Evolutionary conservation across 2,888 invertebrate species (phyloP), one percentile per base, ranked within the genome.

Genomic region (Rhorus exstirpatorius): DNA sequence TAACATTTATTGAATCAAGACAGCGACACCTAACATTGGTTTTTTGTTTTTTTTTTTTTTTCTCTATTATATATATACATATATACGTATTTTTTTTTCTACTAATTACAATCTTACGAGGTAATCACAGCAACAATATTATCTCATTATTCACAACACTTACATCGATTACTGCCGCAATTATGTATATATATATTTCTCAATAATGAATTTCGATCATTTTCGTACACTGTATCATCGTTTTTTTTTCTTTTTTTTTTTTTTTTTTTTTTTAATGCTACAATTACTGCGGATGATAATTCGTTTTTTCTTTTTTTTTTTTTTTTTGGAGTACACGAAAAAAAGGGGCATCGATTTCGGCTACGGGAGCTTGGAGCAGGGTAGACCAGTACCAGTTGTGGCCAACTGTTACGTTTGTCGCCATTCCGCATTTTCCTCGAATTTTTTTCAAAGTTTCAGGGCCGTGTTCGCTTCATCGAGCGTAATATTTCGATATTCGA

Each of bases 51-150:
- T 60, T 41, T 26, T 60, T 60, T 74, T 53, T 7, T 49, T 60
- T 67, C 55, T 80, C 63, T 70, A 75, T 19, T 77, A 21, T 82
- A 89, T 92, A 7, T 55, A 14, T 90, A 89, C 86, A 26, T 55
- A 26, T 58, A 14, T 31, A 31, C 31, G 14, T 46, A 44, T 46
- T 46, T 24, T 24, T 60, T 63, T 55, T 88, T 86, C 91, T 92
- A 91, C 91, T 92, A 93, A 90, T 92, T 92, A 92, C 93, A 92
- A 92, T 92, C 92, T 92, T 93, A 93, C 86, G 68, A 90, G 88
- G 89, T 92, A 93, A 93, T 93, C 93, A 93, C 93, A 93, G 93
- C 93, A 93, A 93, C 93, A 93, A 93, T 93, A 92, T 92, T 92
- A 92, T 92, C 91, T 93, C 91, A 91, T 92, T 93, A 92, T 93